Percentiles rank a stretch among this genome's conserved stretches.
Evolutionary conservation across 2,113 vertebrate species (phyloP).

Genomic region (Halcyon malimbica): DNA sequence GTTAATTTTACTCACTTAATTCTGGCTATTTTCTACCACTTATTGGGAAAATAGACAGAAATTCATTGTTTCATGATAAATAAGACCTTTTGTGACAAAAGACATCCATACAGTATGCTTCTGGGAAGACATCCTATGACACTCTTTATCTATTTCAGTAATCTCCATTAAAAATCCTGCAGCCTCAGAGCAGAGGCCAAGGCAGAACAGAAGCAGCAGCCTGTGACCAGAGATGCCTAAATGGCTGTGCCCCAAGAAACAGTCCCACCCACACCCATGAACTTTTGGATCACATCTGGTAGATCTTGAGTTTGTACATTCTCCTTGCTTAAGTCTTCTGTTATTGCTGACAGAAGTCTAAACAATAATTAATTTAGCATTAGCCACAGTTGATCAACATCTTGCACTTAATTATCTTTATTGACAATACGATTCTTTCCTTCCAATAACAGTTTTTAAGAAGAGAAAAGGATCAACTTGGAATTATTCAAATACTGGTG

Average conservation of each 20-base stretch:
- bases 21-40: constrained; percentile 55
- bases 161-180: neutral
- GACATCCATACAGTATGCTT: neutral
- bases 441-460: neutral
- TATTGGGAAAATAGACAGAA: constrained; percentile 20
- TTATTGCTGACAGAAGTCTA: neutral
- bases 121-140: neutral
- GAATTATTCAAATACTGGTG: fast-evolving
- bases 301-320: neutral
- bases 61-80: neutral
- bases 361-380: neutral
- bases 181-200: neutral
- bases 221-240: fast-evolving
- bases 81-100: neutral
- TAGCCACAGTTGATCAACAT: neutral
- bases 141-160: neutral
- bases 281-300: neutral
- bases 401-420: neutral
- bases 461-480: neutral
- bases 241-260: neutral
- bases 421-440: neutral
- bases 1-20: constrained; percentile 70
- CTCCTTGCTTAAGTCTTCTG: neutral
- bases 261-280: neutral
- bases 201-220: neutral